Conservation (phyloP, 2,797 vertebrate species). For the Gouania willdenowi region DNA sequence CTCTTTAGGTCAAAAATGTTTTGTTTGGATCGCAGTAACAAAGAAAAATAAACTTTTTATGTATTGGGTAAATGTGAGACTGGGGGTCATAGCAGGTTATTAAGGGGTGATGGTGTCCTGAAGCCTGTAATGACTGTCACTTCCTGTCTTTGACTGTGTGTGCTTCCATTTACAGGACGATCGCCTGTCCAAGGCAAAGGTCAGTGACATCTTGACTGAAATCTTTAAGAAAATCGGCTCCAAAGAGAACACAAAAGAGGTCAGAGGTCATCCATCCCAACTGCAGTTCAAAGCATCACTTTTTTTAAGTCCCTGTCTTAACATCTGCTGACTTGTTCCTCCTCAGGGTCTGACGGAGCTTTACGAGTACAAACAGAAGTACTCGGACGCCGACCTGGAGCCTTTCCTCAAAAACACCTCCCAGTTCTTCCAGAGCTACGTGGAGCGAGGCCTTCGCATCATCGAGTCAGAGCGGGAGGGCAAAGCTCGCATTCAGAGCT, state of each 20-base stretch:
- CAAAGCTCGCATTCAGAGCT: conserved; percentile 83
- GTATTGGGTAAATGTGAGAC: too few species aligned
- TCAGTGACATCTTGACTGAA: conserved; percentile 94
- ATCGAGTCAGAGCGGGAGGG: conserved; percentile 94
- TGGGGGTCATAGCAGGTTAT: too few species aligned
- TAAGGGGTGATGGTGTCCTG: too few species aligned
- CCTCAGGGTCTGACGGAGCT: conserved; percentile 90
- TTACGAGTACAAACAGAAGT: conserved; percentile 97
- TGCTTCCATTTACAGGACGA: conserved; percentile 88
- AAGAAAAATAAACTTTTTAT: too few species aligned
- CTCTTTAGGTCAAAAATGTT: too few species aligned
- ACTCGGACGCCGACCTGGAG: conserved; percentile 92
- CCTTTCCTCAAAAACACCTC: conserved; percentile 95
- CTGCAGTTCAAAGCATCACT: background rate
- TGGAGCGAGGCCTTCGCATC: conserved; percentile 93
- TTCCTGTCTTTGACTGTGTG: too few species aligned
- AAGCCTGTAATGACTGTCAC: too few species aligned
- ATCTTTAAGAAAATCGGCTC: conserved; percentile 99
- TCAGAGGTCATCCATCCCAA: conserved; percentile 35
- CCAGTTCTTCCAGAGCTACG: conserved; percentile 98
- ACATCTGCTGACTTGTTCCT: too few species aligned
- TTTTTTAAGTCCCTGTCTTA: background rate
- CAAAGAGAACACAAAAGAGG: conserved; percentile 98
- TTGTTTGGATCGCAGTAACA: too few species aligned
- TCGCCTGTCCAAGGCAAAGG: conserved; percentile 92